A percentile compares a stretch with the other conserved stretches of the same genome.
Conservation (phyloP, 1,140 invertebrate species). For the Macrobrachium rosenbergii region DNA sequence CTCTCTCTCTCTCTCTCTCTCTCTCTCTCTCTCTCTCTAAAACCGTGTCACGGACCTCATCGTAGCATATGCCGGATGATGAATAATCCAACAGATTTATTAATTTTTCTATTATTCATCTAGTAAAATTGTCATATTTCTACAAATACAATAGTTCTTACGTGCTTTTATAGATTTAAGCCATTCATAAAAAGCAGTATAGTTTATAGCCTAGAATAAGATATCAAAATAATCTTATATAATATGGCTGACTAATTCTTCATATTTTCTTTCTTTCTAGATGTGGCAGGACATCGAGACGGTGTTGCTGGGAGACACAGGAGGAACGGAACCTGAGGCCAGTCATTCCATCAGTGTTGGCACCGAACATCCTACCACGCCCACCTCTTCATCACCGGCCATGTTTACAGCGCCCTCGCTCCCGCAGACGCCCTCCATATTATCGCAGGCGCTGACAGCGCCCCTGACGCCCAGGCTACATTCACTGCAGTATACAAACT, state of each 20-base stretch:
- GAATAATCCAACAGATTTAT: too few relatives aligned
- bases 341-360: background rate
- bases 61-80: too few relatives aligned
- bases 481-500: conserved; percentile 45
- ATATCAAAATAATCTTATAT: background rate
- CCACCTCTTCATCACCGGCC: conserved; percentile 33
- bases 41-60: background rate
- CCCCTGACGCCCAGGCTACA: conserved; percentile 52
- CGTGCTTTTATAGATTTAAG: background rate
- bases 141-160: too few relatives aligned
- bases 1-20: background rate
- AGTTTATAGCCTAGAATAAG: background rate
- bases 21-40: background rate
- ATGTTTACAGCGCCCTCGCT: conserved; percentile 24
- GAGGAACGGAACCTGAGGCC: conserved; percentile 16
- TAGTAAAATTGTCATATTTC: too few relatives aligned
- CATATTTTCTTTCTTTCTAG: conserved; percentile 39
- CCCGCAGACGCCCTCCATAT: conserved; percentile 52
- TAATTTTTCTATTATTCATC: background rate
- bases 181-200: background rate
- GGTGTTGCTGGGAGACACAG: conserved; percentile 60
- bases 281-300: conserved; percentile 66
- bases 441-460: conserved; percentile 58
- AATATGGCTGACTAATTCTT: background rate
- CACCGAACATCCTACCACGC: conserved; percentile 8